Evolutionary conservation across 2,113 vertebrate species (phyloP).

Genomic region (Corythornis vintsioides): DNA sequence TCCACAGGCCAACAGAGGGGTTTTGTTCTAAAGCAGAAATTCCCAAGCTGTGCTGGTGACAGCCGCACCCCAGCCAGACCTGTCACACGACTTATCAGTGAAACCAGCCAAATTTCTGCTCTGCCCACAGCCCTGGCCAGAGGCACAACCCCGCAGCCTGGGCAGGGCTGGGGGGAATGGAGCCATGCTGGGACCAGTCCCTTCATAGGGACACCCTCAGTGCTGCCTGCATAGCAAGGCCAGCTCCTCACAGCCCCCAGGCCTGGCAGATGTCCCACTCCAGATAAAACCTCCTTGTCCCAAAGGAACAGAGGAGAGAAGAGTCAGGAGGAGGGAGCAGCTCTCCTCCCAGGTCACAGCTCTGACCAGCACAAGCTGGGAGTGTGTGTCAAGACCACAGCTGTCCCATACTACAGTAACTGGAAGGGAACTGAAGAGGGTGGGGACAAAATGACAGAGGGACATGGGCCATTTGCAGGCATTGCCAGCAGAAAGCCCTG

Average conservation of each 20-base stretch:
- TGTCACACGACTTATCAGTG: not conserved
- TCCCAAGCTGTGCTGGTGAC: not conserved
- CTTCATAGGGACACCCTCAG: not conserved
- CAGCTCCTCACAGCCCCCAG: not conserved
- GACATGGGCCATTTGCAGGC: fast-evolving
- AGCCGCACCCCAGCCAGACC: not conserved
- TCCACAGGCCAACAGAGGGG: not conserved
- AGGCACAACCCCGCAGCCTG: not conserved
- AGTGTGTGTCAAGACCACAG: not conserved
- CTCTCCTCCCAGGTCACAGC: not conserved
- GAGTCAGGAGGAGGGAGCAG: not conserved
- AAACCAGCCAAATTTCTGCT: not conserved
- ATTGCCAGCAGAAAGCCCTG: not conserved
- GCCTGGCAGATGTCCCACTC: not conserved
- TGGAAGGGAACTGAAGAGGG: fast-evolving
- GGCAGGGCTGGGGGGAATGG: not conserved
- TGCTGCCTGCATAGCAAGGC: not conserved
- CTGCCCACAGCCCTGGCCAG: not conserved
- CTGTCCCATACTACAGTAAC: not conserved
- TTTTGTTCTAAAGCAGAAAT: not conserved
- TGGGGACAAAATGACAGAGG: not conserved
- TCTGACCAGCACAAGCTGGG: not conserved
- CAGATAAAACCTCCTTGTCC: not conserved
- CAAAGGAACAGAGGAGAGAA: not conserved
- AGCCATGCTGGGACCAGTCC: not conserved